Percentiles rank a stretch among this genome's conserved stretches.
Evolutionary conservation across 2,888 invertebrate species (phyloP).

Genomic region (Meteorus cinctellus): DNA sequence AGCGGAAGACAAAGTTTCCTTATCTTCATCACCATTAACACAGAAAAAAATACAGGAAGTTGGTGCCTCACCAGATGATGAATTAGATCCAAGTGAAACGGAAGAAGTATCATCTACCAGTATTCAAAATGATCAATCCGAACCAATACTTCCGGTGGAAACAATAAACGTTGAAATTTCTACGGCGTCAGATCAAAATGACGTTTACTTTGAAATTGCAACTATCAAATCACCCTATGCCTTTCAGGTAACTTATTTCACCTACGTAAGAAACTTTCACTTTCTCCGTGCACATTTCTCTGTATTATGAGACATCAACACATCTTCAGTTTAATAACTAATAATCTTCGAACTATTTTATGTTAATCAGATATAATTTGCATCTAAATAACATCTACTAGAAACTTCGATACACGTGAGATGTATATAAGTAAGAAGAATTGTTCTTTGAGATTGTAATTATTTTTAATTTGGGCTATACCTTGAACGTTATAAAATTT

Average conservation of each 20-base stretch:
- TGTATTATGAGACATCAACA: constrained; percentile 3
- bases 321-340: not conserved
- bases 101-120: constrained; percentile 68
- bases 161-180: constrained; percentile 92
- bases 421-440: too few relatives aligned
- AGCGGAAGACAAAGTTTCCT: constrained; percentile 72
- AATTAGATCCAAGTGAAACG: constrained; percentile 85
- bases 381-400: too few relatives aligned
- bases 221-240: constrained; percentile 92
- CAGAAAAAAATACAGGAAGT: constrained; percentile 64
- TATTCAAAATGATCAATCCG: constrained; percentile 59
- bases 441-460: too few relatives aligned
- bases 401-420: too few relatives aligned
- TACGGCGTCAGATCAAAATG: constrained; percentile 88
- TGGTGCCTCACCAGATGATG: constrained; percentile 66
- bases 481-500: too few relatives aligned
- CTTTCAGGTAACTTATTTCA: constrained; percentile 83
- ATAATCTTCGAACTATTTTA: too few relatives aligned
- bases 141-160: constrained; percentile 79
- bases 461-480: too few relatives aligned
- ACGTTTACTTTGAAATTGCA: constrained; percentile 91
- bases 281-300: constrained; percentile 1
- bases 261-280: constrained; percentile 19
- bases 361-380: too few relatives aligned
- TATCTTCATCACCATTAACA: constrained; percentile 67